A percentile compares a stretch with the other conserved stretches of the same genome.
These are phyloP conservation scores for Stenoptilia bipunctidactyla DNA, from an alignment of 2,888 invertebrate genomes.

Conservation along the genomic window DNA sequence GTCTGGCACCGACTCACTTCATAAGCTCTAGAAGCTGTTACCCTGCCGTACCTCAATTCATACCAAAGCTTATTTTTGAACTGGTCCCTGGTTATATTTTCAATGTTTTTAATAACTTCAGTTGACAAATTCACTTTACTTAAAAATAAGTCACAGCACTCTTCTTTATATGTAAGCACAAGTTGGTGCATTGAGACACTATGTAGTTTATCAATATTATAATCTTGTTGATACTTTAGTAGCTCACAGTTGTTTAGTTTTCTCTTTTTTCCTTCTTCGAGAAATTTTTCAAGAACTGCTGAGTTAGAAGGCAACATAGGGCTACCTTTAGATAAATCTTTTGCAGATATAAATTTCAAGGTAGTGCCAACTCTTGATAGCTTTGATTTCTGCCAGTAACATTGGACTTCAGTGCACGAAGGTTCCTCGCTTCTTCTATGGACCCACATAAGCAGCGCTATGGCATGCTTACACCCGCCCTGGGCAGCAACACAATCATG, in stretches of 20 bases:
- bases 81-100: background rate
- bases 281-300: background rate
- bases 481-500: slow-evolving; percentile 12
- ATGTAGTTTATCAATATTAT: slow-evolving; percentile 7
- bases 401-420: slow-evolving; percentile 12
- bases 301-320: slow-evolving; percentile 14
- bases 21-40: slow-evolving; percentile 13
- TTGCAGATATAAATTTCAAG: slow-evolving; percentile 21
- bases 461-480: slow-evolving; percentile 25
- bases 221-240: slow-evolving; percentile 17
- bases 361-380: slow-evolving; percentile 21
- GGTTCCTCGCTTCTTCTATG: slow-evolving; percentile 22
- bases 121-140: too few species aligned
- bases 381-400: slow-evolving; percentile 26
- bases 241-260: slow-evolving; percentile 18
- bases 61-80: background rate
- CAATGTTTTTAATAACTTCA: background rate
- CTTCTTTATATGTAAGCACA: slow-evolving; percentile 15
- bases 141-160: slow-evolving; percentile 15
- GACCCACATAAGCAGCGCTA: slow-evolving; percentile 25
- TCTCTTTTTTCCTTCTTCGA: slow-evolving; percentile 14
- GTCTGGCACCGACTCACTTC: slow-evolving; percentile 12
- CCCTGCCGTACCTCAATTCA: slow-evolving; percentile 1
- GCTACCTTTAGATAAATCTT: slow-evolving; percentile 17
- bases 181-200: slow-evolving; percentile 14